These are phyloP conservation scores for Strix aluco DNA, from an alignment of 2,113 vertebrate genomes.

Conservation along the genomic window DNA sequence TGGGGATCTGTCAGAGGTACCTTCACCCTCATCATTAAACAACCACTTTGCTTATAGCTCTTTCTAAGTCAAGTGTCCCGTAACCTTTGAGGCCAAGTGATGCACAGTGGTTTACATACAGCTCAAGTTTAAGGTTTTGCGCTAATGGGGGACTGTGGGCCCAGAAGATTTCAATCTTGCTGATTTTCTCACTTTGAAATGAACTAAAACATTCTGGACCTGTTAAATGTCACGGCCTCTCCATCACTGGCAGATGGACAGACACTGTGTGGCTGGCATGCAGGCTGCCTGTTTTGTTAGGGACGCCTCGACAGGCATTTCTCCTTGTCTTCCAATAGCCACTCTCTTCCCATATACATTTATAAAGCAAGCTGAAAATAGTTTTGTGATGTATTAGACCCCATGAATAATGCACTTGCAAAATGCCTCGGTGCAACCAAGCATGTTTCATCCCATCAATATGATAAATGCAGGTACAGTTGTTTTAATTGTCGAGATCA, in stretches of 20 bases:
- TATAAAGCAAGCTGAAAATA: slow-evolving; percentile 14
- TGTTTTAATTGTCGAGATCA: slow-evolving; percentile 54
- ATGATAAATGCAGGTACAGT: slow-evolving; percentile 67
- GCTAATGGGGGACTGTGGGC: background rate
- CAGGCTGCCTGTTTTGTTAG: background rate
- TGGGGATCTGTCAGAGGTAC: background rate
- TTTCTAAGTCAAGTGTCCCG: background rate
- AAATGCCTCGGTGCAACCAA: slow-evolving; percentile 9
- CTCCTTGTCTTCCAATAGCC: background rate
- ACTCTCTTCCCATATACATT: background rate
- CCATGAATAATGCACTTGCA: slow-evolving; percentile 61
- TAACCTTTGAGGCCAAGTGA: background rate
- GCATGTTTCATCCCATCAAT: slow-evolving; percentile 63
- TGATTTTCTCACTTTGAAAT: background rate
- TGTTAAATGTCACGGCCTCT: background rate
- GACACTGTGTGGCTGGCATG: background rate
- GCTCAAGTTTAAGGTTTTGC: background rate
- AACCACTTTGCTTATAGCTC: background rate
- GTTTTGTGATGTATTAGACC: slow-evolving; percentile 30
- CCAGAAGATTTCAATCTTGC: background rate
- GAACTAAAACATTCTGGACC: background rate
- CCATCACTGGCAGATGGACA: background rate
- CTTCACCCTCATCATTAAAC: background rate
- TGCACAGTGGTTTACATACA: accelerated
- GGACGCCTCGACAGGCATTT: background rate